A percentile compares a stretch with the other conserved stretches of the same genome.
phyloP scores from a whole-genome alignment of 2,113 vertebrate genomes.

The Triplophysa tibetana region DNA sequence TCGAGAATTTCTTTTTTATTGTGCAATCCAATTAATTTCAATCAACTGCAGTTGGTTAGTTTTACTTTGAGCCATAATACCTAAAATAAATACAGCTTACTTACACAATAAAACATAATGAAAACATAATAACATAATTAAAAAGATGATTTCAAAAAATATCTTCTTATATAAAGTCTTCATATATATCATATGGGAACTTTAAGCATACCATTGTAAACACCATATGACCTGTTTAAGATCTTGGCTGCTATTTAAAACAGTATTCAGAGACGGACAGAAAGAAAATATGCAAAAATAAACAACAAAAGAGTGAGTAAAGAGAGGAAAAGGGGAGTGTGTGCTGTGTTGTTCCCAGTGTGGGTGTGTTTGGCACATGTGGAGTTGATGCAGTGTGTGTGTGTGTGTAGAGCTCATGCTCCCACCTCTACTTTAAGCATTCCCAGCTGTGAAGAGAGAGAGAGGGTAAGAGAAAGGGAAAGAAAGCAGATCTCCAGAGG shows the following conservation, averaged over 20 bases:
- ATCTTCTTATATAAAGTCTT: too few relatives aligned
- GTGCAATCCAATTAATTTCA: too few relatives aligned
- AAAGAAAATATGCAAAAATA: not conserved
- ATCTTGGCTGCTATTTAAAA: not conserved
- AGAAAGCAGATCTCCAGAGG: slow-evolving; percentile 52
- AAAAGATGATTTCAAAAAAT: too few relatives aligned
- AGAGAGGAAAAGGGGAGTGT: slow-evolving; percentile 30
- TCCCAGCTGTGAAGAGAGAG: slow-evolving; percentile 72
- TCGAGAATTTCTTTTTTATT: too few relatives aligned
- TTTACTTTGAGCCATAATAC: too few relatives aligned
- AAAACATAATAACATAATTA: too few relatives aligned
- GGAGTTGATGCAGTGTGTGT: slow-evolving; percentile 67
- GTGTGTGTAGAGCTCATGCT: slow-evolving; percentile 62
- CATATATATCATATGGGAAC: too few relatives aligned
- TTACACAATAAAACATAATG: too few relatives aligned
- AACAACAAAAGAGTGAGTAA: not conserved
- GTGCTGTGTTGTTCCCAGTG: slow-evolving; percentile 26
- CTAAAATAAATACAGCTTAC: too few relatives aligned
- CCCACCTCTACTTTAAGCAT: slow-evolving; percentile 71
- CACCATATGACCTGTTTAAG: not conserved
- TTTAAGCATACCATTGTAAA: not conserved
- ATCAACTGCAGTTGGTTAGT: too few relatives aligned
- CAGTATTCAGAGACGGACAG: slow-evolving; percentile 24
- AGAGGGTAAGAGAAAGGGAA: slow-evolving; percentile 15
- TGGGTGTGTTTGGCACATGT: slow-evolving; percentile 65